These are phyloP conservation scores for Ectropis grisescens DNA, from an alignment of 1,140 invertebrate species.

Conservation along the genomic window DNA sequence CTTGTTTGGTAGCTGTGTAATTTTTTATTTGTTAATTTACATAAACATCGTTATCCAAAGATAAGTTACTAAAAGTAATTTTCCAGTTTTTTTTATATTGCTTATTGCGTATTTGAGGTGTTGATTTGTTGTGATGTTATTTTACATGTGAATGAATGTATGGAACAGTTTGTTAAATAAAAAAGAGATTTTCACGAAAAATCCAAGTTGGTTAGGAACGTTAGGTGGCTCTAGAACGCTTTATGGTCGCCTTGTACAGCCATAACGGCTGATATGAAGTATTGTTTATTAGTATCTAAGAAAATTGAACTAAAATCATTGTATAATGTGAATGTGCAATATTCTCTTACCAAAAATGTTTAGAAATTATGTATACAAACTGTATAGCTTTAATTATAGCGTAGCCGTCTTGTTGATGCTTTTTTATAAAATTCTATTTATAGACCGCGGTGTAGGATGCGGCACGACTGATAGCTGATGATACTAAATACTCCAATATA, in stretches of 20 bases:
- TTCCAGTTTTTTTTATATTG: too few species aligned
- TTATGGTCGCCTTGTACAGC: slow-evolving; percentile 47
- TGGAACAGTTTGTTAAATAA: too few species aligned
- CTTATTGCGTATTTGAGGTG: too few species aligned
- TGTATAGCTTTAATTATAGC: slow-evolving; percentile 63
- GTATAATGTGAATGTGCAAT: slow-evolving; percentile 45
- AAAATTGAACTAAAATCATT: slow-evolving; percentile 12
- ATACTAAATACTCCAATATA: slow-evolving; percentile 61
- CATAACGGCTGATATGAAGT: slow-evolving; percentile 33
- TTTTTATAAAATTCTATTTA: slow-evolving; percentile 68
- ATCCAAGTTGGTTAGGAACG: too few species aligned
- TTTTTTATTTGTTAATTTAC: too few species aligned
- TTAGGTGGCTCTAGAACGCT: slow-evolving; percentile 15
- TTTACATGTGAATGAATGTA: too few species aligned
- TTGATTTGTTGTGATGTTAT: too few species aligned
- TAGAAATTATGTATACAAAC: slow-evolving; percentile 64
- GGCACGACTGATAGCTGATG: slow-evolving; percentile 59
- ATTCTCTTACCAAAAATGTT: slow-evolving; percentile 61
- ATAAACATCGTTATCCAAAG: too few species aligned
- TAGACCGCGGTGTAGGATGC: slow-evolving; percentile 52
- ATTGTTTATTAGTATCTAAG: too few species aligned
- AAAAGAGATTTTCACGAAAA: too few species aligned
- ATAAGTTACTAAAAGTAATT: too few species aligned
- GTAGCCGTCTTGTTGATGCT: slow-evolving; percentile 66
- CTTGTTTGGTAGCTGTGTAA: too few species aligned